phyloP scores from a whole-genome alignment of 2,888 invertebrate genomes.

The Eueremaeus valkanovi region DNA sequence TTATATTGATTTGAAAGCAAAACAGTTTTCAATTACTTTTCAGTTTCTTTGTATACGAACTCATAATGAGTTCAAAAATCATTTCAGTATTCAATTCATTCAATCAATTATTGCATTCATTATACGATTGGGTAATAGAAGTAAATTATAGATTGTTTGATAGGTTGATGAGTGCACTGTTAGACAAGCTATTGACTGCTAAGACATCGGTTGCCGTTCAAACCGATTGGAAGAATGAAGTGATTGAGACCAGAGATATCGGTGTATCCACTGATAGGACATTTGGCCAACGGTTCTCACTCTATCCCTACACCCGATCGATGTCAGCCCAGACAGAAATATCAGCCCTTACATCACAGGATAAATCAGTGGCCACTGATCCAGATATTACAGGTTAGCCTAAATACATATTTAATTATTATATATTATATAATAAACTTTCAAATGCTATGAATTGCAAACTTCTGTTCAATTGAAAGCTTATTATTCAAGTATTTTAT shows the following conservation, averaged over 20 bases:
- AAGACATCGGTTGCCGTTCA: constrained; percentile 12
- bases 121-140: too few relatives aligned
- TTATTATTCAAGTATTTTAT: too few relatives aligned
- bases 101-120: too few relatives aligned
- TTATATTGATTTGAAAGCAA: too few relatives aligned
- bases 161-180: constrained; percentile 31
- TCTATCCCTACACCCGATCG: neutral
- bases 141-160: neutral
- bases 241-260: constrained; percentile 3
- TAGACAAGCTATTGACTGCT: constrained; percentile 8
- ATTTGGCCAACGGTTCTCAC: constrained; percentile 19
- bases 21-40: too few relatives aligned
- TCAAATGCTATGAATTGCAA: too few relatives aligned
- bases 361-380: constrained; percentile 31
- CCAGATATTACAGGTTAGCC: constrained; percentile 24
- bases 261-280: constrained; percentile 19
- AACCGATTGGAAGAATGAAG: constrained; percentile 17
- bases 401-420: neutral
- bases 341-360: constrained; percentile 2
- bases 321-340: constrained; percentile 29
- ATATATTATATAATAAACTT: too few relatives aligned
- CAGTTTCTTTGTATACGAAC: too few relatives aligned
- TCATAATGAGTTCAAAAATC: too few relatives aligned
- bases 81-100: too few relatives aligned
- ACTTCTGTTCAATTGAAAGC: too few relatives aligned